These are phyloP conservation scores for Pangasianodon gigas DNA, from an alignment of 2,113 vertebrate species.

Conservation along the genomic window DNA sequence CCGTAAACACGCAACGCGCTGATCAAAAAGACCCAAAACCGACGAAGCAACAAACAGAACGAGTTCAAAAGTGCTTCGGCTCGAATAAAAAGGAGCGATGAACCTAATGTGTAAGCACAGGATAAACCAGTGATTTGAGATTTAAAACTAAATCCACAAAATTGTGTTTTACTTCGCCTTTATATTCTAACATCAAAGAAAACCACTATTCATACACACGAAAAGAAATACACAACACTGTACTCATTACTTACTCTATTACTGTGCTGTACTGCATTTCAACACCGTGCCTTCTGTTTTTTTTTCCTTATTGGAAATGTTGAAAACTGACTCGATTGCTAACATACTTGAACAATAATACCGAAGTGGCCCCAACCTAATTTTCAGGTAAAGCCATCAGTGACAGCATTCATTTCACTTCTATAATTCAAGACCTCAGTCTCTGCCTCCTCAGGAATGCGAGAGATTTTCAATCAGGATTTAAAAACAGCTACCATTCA, in stretches of 20 bases:
- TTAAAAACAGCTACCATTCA: background rate
- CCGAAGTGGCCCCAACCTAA: background rate
- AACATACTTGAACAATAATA: background rate
- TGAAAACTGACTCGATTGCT: background rate
- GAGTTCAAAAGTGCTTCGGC: background rate
- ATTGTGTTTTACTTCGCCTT: background rate
- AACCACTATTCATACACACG: background rate
- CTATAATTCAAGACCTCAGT: background rate
- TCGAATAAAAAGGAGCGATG: background rate
- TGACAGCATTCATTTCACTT: background rate
- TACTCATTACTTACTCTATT: background rate
- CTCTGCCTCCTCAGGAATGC: too few relatives aligned
- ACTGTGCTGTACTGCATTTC: background rate
- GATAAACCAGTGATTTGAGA: background rate
- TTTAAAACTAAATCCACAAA: background rate
- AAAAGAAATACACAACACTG: background rate
- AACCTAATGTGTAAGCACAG: background rate
- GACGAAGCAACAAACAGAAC: background rate
- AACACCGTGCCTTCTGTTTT: background rate
- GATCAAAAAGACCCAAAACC: conserved; percentile 14
- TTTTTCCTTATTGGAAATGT: conserved; percentile 19
- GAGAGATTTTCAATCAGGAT: background rate
- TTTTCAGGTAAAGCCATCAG: background rate
- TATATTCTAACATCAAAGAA: conserved; percentile 13
- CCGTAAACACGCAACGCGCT: background rate